phyloP scores from a whole-genome alignment of 2,113 vertebrate species.

The Cololabis saira region DNA sequence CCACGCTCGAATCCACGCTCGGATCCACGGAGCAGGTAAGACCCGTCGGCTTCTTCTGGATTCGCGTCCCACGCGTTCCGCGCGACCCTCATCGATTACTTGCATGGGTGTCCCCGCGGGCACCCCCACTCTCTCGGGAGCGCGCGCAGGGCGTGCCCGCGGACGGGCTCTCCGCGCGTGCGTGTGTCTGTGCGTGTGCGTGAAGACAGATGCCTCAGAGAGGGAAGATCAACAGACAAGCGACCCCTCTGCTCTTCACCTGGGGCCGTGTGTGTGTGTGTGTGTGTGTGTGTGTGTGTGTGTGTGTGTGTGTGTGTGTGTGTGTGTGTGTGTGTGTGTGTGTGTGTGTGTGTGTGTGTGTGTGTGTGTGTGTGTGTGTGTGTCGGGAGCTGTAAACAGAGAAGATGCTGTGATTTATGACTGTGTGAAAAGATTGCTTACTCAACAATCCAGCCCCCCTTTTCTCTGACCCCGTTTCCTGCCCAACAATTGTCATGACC shows the following conservation, averaged over 20 bases:
- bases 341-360: conserved; percentile 14
- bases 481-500: conserved; percentile 38
- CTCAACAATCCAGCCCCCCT: conserved; percentile 74
- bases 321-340: conserved; percentile 8
- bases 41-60: conserved; percentile 60
- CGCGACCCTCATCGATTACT: conserved; percentile 82
- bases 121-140: conserved; percentile 41
- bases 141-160: conserved; percentile 62
- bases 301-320: conserved; percentile 8
- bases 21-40: conserved; percentile 80
- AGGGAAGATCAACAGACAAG: conserved; percentile 59
- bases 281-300: conserved; percentile 9
- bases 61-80: conserved; percentile 58
- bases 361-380: conserved; percentile 46
- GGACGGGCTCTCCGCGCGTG: conserved; percentile 13
- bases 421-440: conserved; percentile 85
- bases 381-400: conserved; percentile 79
- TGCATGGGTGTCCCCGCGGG: conserved; percentile 75
- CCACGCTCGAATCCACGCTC: not conserved
- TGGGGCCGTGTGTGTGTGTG: conserved; percentile 12
- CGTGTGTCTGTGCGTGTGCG: conserved; percentile 37
- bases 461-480: not conserved
- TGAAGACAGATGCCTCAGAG: conserved; percentile 69
- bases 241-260: conserved; percentile 17
- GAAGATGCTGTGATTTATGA: conserved; percentile 90